Evolutionary conservation across 1,140 invertebrate genomes (phyloP).

Genomic region (Aphelenchoides fujianensis): DNA sequence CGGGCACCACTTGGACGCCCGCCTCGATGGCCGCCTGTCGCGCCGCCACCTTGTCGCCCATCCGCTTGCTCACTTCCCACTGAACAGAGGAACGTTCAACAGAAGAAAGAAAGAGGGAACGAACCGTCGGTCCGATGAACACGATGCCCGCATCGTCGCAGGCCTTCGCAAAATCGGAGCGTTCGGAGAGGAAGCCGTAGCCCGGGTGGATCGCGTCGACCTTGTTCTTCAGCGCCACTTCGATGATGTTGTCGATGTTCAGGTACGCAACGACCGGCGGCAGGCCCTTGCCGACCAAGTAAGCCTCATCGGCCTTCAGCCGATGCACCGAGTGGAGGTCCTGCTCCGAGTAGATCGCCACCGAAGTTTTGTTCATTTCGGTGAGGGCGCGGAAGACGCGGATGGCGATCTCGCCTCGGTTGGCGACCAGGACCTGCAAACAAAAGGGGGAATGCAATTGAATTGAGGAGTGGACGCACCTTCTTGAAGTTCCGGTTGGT

Average conservation of each 20-base stretch:
- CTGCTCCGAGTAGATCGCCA: conserved; percentile 96
- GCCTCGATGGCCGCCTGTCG: conserved; percentile 78
- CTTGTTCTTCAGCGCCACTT: conserved; percentile 77
- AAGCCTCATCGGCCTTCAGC: conserved; percentile 84
- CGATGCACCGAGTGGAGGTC: conserved; percentile 58
- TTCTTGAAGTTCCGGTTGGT: conserved; percentile 6
- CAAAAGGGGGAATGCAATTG: too few species aligned
- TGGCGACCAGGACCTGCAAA: conserved; percentile 63
- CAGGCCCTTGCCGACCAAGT: conserved; percentile 89
- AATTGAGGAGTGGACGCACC: too few species aligned
- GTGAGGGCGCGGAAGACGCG: conserved; percentile 95
- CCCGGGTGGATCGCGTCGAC: conserved; percentile 79
- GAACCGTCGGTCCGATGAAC: conserved; percentile 92
- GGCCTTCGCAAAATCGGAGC: conserved; percentile 92
- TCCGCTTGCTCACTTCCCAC: conserved; percentile 88
- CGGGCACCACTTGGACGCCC: conserved; percentile 72
- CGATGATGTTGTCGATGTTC: conserved; percentile 92
- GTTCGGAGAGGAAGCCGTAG: conserved; percentile 80
- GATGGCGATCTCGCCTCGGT: conserved; percentile 84
- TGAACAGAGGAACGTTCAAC: too few species aligned
- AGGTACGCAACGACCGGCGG: conserved; percentile 90
- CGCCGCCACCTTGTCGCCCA: conserved; percentile 90
- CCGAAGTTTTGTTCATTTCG: conserved; percentile 90
- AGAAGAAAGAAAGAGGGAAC: too few species aligned
- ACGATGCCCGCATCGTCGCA: conserved; percentile 84